Conservation (phyloP, 2,113 vertebrate species). For the Sterna hirundo region DNA sequence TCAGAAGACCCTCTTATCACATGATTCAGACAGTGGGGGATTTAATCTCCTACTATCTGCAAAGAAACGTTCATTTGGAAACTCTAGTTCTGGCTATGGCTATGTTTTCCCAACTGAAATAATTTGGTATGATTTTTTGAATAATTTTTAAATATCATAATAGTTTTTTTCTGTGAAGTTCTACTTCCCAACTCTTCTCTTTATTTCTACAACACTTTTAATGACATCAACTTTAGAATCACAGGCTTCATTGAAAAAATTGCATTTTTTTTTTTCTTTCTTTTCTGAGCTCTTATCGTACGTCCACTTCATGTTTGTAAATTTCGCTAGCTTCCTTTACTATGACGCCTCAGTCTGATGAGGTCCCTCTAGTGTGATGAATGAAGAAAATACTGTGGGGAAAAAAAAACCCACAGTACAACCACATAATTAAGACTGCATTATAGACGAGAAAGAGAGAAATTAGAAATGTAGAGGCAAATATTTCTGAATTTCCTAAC, state of each 20-base stretch:
- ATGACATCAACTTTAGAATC: not conserved
- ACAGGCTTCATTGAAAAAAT: not conserved
- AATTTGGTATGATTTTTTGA: not conserved
- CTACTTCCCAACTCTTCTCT: not conserved
- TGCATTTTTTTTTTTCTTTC: not conserved
- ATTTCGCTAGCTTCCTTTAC: not conserved
- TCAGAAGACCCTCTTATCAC: not conserved
- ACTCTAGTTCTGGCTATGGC: not conserved
- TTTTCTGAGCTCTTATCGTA: not conserved
- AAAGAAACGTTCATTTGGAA: not conserved
- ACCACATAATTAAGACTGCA: not conserved
- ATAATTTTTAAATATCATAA: not conserved
- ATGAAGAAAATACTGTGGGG: not conserved
- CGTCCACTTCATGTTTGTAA: not conserved
- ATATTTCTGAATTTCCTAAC: not conserved
- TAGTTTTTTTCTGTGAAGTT: not conserved
- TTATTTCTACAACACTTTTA: not conserved
- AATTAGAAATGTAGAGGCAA: not conserved
- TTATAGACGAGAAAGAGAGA: not conserved
- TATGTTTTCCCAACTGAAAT: not conserved
- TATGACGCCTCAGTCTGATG: not conserved
- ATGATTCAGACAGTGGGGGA: not conserved
- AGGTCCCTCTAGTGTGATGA: not conserved
- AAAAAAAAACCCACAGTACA: not conserved
- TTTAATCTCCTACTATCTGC: not conserved